Base-by-base conservation (phyloP, 2,113 vertebrate species). In the Zosterops borbonicus region DNA sequence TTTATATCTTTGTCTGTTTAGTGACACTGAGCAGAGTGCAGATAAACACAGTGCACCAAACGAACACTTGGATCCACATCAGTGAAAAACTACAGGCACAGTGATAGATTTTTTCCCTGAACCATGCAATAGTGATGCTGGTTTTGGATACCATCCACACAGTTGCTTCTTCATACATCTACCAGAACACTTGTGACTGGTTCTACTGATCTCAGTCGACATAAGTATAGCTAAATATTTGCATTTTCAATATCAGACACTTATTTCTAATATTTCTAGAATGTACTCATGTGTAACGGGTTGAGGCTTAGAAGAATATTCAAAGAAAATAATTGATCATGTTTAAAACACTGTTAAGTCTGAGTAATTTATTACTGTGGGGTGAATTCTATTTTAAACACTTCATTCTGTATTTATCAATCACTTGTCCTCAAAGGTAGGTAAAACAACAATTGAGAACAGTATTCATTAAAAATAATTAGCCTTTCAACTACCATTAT, bases 341-440 rank as follows among this genome's bases (percentile, higher is more conserved):
- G 89, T 59, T 55, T 71, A 87, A 88, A 93, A 55, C 55, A 69
- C 47, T 82, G 41, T 12, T 58, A 63, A 67, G 18, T 60, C 81
- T 63, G 46, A 80, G 83, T 65, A 78, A 41, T 90, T 73, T 59
- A 35, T 58, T 83, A 59, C 6, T 65, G 78, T 39, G 69, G 77
- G 71, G 68, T 58, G 63, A 93, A 63, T 83, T 86, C 11, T 79
- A 44, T 65, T 65, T 62, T 94, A 82, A 63, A 74, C 31, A 84
- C 23, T 96, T 75, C 5, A 79, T 94, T 90, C 86, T 89, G n/a
- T 84, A 83, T 90, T 94, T 73, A 69, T 65, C 89, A 84, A 91
- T 93, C 44, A 21, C 78, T 92, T 60, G 2, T 77, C 46, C 92
- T 96, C 63, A 65, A 93, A 93, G 44, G 47, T 25, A 94, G 9